Evolutionary conservation across 2,113 vertebrate genomes (phyloP).

Genomic region (Ptyas mucosa): DNA sequence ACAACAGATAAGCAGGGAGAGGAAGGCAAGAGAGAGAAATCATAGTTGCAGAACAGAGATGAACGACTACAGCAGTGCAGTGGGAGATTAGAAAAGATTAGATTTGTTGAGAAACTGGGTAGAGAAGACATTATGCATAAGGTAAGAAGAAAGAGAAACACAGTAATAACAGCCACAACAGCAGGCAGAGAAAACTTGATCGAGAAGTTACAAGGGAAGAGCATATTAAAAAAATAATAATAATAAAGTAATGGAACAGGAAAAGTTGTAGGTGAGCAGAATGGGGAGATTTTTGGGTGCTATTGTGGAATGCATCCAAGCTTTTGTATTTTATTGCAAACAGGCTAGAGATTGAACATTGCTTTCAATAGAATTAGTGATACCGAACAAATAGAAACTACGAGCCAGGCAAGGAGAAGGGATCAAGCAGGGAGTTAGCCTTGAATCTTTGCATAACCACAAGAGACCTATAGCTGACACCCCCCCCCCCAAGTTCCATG

Average conservation of each 20-base stretch:
- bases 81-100: background rate
- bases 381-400: background rate
- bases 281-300: background rate
- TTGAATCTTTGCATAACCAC: too few species aligned
- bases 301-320: background rate
- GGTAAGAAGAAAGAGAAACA: background rate
- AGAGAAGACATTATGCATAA: background rate
- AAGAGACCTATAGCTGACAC: too few species aligned
- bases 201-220: background rate
- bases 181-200: background rate
- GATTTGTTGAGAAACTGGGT: background rate
- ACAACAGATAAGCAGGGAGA: background rate
- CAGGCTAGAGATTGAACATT: background rate
- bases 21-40: background rate
- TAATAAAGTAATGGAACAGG: background rate
- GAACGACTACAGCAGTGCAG: background rate
- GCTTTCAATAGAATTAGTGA: background rate
- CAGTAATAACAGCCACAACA: background rate
- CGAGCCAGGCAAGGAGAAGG: too few species aligned
- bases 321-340: background rate
- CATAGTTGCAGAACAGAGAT: background rate
- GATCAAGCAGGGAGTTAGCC: too few species aligned
- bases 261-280: background rate
- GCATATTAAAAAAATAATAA: background rate
- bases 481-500: too few species aligned